These are phyloP conservation scores for Pandemis corylana DNA, from an alignment of 2,888 invertebrate genomes.

Conservation along the genomic window DNA sequence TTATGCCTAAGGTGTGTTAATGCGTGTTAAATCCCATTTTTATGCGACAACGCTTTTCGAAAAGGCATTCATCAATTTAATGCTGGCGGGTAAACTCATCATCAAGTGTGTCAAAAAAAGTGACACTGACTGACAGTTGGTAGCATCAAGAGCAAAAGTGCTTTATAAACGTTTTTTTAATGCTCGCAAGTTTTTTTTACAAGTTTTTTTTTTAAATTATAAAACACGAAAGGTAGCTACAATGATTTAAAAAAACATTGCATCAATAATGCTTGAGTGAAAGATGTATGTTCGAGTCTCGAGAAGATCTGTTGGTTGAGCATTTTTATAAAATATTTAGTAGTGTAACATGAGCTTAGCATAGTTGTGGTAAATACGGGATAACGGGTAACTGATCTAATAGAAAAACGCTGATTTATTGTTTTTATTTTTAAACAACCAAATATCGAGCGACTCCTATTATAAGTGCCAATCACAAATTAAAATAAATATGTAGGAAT, in stretches of 20 bases:
- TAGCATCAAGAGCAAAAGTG: conserved; percentile 39
- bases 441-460: conserved; percentile 14
- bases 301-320: conserved; percentile 44
- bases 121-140: conserved; percentile 13
- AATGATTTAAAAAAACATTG: not conserved
- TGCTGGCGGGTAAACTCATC: not conserved
- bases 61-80: conserved; percentile 7
- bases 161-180: conserved; percentile 10
- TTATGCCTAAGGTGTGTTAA: conserved; percentile 32
- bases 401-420: conserved; percentile 35
- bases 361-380: conserved; percentile 45
- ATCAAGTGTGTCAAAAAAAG: conserved; percentile 1
- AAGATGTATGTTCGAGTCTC: conserved; percentile 37
- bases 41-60: conserved; percentile 20
- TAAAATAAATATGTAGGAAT: not conserved
- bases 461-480: conserved; percentile 20
- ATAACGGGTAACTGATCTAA: conserved; percentile 52
- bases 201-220: not conserved
- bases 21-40: conserved; percentile 16
- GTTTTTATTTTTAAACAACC: conserved; percentile 2
- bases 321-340: conserved; percentile 48
- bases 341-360: conserved; percentile 55
- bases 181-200: not conserved
- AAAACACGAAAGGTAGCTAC: conserved; percentile 2
- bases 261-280: conserved; percentile 22